Evolutionary conservation across 2,888 invertebrate species (phyloP).

Genomic region (Laspeyria flexula): DNA sequence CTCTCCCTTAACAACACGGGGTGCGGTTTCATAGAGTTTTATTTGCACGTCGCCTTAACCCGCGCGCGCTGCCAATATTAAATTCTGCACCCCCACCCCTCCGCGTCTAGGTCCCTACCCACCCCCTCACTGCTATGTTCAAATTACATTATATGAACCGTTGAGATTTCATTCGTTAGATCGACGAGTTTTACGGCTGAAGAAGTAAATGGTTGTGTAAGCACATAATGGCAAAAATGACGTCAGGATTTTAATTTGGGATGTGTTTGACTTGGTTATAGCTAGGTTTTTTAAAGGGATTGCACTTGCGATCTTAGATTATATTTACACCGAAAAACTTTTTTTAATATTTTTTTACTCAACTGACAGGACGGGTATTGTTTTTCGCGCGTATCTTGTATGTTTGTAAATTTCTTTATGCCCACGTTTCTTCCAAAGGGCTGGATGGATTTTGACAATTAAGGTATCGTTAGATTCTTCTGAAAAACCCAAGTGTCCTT

Average conservation of each 20-base stretch:
- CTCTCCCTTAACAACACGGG: conserved; percentile 61
- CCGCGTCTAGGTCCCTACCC: conserved; percentile 19
- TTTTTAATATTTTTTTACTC: too few species aligned
- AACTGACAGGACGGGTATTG: too few species aligned
- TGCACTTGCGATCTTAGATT: too few species aligned
- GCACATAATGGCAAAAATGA: not conserved
- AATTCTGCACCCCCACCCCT: conserved; percentile 64
- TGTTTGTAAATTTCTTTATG: too few species aligned
- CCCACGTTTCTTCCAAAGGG: too few species aligned
- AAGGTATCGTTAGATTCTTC: too few species aligned
- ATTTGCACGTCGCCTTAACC: conserved; percentile 83
- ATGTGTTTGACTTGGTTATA: too few species aligned
- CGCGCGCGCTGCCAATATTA: conserved; percentile 79
- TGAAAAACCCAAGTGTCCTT: too few species aligned
- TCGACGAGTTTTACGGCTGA: not conserved
- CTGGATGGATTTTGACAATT: too few species aligned
- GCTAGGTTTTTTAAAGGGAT: too few species aligned
- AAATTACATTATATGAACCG: conserved; percentile 74
- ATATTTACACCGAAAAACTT: too few species aligned
- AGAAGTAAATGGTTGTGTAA: not conserved
- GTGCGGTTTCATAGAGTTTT: conserved; percentile 78
- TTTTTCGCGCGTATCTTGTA: too few species aligned
- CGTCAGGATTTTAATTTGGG: not conserved
- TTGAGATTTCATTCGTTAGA: conserved; percentile 45
- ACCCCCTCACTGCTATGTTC: conserved; percentile 37